These are phyloP conservation scores for Melanogrammus aeglefinus DNA, from an alignment of 2,797 vertebrate species.

Conservation along the genomic window DNA sequence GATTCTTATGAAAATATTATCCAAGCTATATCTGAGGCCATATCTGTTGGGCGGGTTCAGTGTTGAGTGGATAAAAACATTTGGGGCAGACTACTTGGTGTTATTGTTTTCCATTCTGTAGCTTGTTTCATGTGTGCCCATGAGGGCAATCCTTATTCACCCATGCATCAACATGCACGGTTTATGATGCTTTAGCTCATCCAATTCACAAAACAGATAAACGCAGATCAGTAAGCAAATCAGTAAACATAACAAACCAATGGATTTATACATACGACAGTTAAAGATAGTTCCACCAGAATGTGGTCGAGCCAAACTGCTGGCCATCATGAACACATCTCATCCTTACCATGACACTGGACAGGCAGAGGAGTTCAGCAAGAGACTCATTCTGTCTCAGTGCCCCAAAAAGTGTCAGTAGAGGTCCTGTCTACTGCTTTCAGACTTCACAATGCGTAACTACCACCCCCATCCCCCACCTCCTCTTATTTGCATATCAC, in stretches of 20 bases:
- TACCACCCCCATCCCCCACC: too few species aligned
- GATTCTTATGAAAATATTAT: slow-evolving; percentile 27
- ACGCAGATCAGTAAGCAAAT: slow-evolving; percentile 30
- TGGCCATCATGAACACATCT: too few species aligned
- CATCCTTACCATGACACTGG: too few species aligned
- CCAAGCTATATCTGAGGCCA: slow-evolving; percentile 40
- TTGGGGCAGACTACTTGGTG: slow-evolving; percentile 21
- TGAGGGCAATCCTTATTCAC: not conserved
- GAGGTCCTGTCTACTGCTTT: too few species aligned
- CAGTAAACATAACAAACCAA: not conserved
- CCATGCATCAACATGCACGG: slow-evolving; percentile 28
- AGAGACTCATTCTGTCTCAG: too few species aligned
- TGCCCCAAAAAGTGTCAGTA: too few species aligned
- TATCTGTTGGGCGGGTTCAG: slow-evolving; percentile 38
- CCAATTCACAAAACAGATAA: slow-evolving; percentile 28
- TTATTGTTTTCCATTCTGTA: slow-evolving; percentile 30
- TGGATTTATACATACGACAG: too few species aligned
- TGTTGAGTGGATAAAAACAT: not conserved
- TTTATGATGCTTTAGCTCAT: slow-evolving; percentile 16
- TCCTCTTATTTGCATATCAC: too few species aligned
- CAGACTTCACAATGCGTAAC: too few species aligned
- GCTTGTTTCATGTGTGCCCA: slow-evolving; percentile 4
- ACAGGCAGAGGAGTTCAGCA: too few species aligned
- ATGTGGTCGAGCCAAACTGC: too few species aligned
- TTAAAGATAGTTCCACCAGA: too few species aligned